A percentile compares a stretch with the other conserved stretches of the same genome.
phyloP scores from a whole-genome alignment of 2,888 invertebrate species.

The Bhutanitis thaidina region DNA sequence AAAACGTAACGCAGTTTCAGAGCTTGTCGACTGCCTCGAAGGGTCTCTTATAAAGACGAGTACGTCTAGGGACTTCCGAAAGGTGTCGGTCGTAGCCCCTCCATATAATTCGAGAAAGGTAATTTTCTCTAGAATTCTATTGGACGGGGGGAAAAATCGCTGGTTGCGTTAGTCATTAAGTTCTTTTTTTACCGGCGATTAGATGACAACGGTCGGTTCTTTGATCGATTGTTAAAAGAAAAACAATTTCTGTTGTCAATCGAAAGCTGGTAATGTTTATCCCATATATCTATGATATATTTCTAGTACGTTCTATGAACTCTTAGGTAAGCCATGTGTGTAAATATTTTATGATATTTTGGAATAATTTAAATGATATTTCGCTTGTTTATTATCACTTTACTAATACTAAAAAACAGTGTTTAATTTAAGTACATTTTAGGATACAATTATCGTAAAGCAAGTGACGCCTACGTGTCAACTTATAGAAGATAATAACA shows the following conservation, averaged over 20 bases:
- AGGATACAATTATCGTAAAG: neutral
- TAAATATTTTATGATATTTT: constrained; percentile 45
- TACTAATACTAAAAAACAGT: neutral
- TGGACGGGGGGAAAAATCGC: constrained; percentile 58
- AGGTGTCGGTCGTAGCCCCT: constrained; percentile 58
- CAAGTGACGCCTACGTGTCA: neutral
- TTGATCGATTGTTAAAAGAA: constrained; percentile 26
- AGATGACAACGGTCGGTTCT: constrained; percentile 38
- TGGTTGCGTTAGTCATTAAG: constrained; percentile 54
- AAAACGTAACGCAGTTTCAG: constrained; percentile 55
- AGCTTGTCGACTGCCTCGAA: constrained; percentile 45
- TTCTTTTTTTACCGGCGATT: constrained; percentile 69
- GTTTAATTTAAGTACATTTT: neutral
- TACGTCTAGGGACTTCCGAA: constrained; percentile 37
- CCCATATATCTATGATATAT: constrained; percentile 99
- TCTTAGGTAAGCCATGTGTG: constrained; percentile 63
- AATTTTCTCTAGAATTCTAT: constrained; percentile 75
- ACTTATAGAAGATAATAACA: constrained; percentile 7
- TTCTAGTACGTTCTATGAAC: constrained; percentile 98
- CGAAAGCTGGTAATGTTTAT: constrained; percentile 88
- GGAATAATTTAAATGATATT: constrained; percentile 19
- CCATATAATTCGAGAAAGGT: constrained; percentile 77
- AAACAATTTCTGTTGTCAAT: constrained; percentile 41
- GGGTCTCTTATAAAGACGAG: constrained; percentile 33
- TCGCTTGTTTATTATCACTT: constrained; percentile 8